Conservation (phyloP, 2,888 invertebrate genomes). For the Idaea biselata region DNA sequence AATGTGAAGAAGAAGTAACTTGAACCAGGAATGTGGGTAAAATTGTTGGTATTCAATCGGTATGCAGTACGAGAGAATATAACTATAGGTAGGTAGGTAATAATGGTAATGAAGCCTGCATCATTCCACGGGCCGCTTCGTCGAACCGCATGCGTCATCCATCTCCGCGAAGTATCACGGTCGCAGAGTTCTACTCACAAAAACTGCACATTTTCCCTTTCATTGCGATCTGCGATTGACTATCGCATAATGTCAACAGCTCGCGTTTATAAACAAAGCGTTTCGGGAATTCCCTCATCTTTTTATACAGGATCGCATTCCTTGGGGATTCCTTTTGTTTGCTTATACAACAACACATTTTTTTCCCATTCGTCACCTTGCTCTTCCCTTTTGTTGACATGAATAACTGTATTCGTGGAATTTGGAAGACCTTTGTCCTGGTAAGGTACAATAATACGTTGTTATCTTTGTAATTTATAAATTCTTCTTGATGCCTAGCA, state of each 20-base stretch:
- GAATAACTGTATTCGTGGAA: constrained; percentile 54
- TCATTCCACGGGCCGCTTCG: constrained; percentile 59
- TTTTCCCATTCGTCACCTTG: constrained; percentile 49
- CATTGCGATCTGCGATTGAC: constrained; percentile 43
- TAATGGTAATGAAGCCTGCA: constrained; percentile 40
- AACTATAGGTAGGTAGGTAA: neutral
- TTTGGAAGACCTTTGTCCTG: constrained; percentile 34
- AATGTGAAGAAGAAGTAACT: neutral
- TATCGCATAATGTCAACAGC: constrained; percentile 46
- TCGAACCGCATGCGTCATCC: constrained; percentile 66
- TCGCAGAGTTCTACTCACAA: constrained; percentile 38
- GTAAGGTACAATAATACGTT: neutral
- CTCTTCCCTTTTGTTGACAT: constrained; percentile 35
- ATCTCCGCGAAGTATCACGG: constrained; percentile 13
- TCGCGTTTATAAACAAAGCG: constrained; percentile 69
- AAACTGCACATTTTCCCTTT: constrained; percentile 78
- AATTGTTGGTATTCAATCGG: neutral
- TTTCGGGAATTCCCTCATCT: constrained; percentile 77
- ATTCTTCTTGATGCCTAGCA: too few species aligned
- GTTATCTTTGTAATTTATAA: neutral
- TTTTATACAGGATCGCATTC: constrained; percentile 73
- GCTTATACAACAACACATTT: constrained; percentile 58
- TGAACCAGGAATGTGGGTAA: neutral
- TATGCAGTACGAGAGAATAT: neutral
- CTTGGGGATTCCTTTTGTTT: constrained; percentile 80